Evolutionary conservation across 2,888 invertebrate species (phyloP).

Genomic region (Plebejus argus): DNA sequence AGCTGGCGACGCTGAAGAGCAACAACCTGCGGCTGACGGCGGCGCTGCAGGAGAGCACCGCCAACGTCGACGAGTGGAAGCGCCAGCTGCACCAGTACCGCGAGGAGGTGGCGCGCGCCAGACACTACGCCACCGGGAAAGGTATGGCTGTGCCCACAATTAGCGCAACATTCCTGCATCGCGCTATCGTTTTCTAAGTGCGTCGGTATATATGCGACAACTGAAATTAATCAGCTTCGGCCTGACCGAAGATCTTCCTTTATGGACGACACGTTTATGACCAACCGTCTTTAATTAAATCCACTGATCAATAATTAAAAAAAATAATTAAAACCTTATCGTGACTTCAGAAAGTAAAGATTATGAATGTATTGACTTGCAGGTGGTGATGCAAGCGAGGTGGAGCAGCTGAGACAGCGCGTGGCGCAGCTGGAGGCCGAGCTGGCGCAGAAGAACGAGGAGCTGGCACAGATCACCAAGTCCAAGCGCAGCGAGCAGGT

Average conservation of each 20-base stretch:
- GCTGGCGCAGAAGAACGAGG: conserved; percentile 90
- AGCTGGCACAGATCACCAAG: conserved; percentile 82
- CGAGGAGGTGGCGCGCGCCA: conserved; percentile 93
- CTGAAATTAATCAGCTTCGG: no score
- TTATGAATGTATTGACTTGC: conserved; percentile 55
- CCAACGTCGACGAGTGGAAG: conserved; percentile 99
- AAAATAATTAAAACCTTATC: no score
- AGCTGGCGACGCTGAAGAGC: conserved; percentile 96
- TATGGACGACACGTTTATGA: no score
- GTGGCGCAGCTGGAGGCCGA: conserved; percentile 92
- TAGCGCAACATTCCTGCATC: not conserved
- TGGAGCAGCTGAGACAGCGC: conserved; percentile 89
- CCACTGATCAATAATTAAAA: no score
- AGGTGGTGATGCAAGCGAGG: conserved; percentile 88
- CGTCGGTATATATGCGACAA: no score
- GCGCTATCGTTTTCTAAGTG: no score
- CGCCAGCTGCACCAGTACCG: conserved; percentile 95
- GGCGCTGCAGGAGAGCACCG: conserved; percentile 95
- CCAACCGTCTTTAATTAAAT: no score
- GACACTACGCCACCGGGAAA: conserved; percentile 68
- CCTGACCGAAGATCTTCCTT: no score
- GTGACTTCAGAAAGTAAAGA: conserved; percentile 23
- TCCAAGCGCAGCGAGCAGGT: conserved; percentile 73
- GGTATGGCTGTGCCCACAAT: conserved; percentile 48
- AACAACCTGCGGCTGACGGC: conserved; percentile 97